phyloP scores from a whole-genome alignment of 2,797 vertebrate genomes.

The Gambusia yucatana region DNA sequence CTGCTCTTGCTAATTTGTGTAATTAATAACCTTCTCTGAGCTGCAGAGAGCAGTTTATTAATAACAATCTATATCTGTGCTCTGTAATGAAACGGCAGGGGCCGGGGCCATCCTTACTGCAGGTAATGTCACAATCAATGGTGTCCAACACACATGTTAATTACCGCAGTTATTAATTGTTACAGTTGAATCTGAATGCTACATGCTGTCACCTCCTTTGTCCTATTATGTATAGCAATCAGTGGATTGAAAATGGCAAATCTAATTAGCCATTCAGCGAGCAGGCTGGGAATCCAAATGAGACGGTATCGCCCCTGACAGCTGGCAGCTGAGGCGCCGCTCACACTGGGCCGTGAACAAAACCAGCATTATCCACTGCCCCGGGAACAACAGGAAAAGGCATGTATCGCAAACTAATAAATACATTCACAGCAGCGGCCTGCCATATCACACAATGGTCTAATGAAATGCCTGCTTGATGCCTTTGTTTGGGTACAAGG shows the following conservation, averaged over 20 bases:
- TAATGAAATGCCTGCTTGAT: conserved; percentile 84
- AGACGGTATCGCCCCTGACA: conserved; percentile 85
- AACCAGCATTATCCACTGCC: conserved; percentile 80
- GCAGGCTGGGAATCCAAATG: conserved; percentile 83
- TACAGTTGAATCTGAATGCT: conserved; percentile 93
- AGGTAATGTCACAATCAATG: conserved; percentile 93
- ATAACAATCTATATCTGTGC: conserved; percentile 91
- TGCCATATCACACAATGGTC: conserved; percentile 84
- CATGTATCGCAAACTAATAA: conserved; percentile 88
- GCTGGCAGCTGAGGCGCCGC: conserved; percentile 87
- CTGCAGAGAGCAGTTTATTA: conserved; percentile 93
- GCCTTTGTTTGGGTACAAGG: conserved; percentile 83
- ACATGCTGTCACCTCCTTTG: conserved; percentile 90
- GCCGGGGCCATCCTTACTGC: conserved; percentile 88
- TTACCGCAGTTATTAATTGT: conserved; percentile 97
- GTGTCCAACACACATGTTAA: conserved; percentile 90
- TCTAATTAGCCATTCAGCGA: conserved; percentile 94
- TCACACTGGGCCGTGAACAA: conserved; percentile 82
- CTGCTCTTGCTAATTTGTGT: conserved; percentile 93
- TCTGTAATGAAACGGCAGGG: conserved; percentile 85
- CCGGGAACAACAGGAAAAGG: conserved; percentile 79
- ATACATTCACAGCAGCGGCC: conserved; percentile 82
- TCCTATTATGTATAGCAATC: conserved; percentile 91
- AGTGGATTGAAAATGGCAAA: conserved; percentile 93
- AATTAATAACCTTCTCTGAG: conserved; percentile 91